phyloP scores from a whole-genome alignment of 2,797 vertebrate species.

The Botia kubotai region DNA sequence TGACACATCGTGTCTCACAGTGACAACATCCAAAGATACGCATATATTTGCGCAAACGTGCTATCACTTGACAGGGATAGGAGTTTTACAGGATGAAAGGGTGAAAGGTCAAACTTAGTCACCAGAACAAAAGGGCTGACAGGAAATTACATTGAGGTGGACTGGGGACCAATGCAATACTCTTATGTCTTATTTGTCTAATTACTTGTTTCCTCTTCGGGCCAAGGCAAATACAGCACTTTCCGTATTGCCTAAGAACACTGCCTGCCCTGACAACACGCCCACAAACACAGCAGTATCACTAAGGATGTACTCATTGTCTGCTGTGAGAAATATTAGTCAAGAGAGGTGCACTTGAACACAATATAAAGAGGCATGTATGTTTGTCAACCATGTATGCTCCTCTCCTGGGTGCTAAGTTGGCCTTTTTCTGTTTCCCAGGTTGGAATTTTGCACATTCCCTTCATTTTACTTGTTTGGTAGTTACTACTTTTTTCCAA shows the following conservation, averaged over 20 bases:
- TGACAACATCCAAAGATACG: conserved; percentile 15
- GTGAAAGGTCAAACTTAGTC: conserved; percentile 63
- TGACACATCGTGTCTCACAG: background rate
- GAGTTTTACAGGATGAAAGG: conserved; percentile 41
- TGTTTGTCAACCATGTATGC: background rate
- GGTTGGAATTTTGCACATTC: background rate
- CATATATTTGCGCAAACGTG: conserved; percentile 18
- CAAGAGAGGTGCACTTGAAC: conserved; percentile 31
- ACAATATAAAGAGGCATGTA: conserved; percentile 30
- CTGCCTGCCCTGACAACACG: conserved; percentile 81
- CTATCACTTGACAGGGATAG: conserved; percentile 5
- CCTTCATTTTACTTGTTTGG: background rate
- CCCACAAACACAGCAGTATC: conserved; percentile 79
- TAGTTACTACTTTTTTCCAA: background rate
- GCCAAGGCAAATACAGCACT: conserved; percentile 80
- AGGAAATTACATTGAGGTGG: conserved; percentile 60
- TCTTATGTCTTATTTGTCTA: conserved; percentile 73
- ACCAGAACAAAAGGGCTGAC: conserved; percentile 50
- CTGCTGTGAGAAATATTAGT: conserved; percentile 62
- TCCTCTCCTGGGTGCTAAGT: background rate
- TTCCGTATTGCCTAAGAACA: conserved; percentile 75
- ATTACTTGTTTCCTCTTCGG: conserved; percentile 71
- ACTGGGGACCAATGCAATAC: conserved; percentile 61
- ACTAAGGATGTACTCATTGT: conserved; percentile 83
- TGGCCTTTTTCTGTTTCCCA: conserved; percentile 20